Percentiles rank a stretch among this genome's conserved stretches.
Conservation (phyloP, 2,113 vertebrate genomes). For the Oryctolagus cuniculus region mOryCun1.1 NC_091443.1:18203001-18203500, state of each 20-base stretch:
- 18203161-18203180: no score
- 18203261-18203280: background rate
- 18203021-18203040: no score
- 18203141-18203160: no score
- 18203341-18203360: conserved; percentile 16
- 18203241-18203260: background rate
- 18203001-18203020: no score
- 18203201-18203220: no score
- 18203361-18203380: background rate
- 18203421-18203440: background rate
- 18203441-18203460: background rate
- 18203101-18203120: no score
- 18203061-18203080: no score
- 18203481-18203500: no score
- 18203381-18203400: conserved; percentile 50
- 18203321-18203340: background rate
- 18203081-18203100: no score
- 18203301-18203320: background rate
- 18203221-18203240: background rate
- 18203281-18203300: background rate
- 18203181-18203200: no score
- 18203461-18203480: background rate
- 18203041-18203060: no score
- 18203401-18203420: background rate
- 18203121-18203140: no score